Percentiles rank a stretch among this genome's conserved stretches.
Conservation (phyloP, 2,888 invertebrate species). For the Neuroscelio doddi region DNA sequence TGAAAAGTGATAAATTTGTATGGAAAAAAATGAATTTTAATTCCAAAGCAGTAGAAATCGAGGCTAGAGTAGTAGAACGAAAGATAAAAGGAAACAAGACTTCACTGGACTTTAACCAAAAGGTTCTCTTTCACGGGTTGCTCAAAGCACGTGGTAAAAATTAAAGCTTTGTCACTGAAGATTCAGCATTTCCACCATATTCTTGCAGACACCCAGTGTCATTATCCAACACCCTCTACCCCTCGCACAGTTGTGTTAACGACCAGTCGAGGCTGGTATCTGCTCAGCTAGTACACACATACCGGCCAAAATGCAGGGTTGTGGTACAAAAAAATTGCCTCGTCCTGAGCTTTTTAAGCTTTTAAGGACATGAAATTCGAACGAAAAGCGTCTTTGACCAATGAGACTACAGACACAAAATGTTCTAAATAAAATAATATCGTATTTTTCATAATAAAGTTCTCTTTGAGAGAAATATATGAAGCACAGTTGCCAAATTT, state of each 20-base stretch:
- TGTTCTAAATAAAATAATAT: slow-evolving; percentile 12
- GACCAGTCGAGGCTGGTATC: slow-evolving; percentile 38
- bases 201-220: slow-evolving; percentile 45
- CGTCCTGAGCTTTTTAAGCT: slow-evolving; percentile 41
- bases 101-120: slow-evolving; percentile 39
- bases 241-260: slow-evolving; percentile 25
- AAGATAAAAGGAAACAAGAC: slow-evolving; percentile 28
- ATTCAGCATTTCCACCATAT: slow-evolving; percentile 44
- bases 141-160: slow-evolving; percentile 47
- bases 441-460: too few relatives aligned
- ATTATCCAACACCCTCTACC: slow-evolving; percentile 29
- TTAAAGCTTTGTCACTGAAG: slow-evolving; percentile 48
- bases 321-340: slow-evolving; percentile 32
- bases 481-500: too few relatives aligned
- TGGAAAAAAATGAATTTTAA: too few relatives aligned
- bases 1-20: too few relatives aligned
- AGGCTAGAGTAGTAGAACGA: too few relatives aligned
- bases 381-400: slow-evolving; percentile 32
- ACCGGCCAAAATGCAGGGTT: slow-evolving; percentile 17
- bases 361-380: slow-evolving; percentile 36
- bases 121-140: slow-evolving; percentile 45
- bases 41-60: too few relatives aligned
- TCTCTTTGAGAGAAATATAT: too few relatives aligned
- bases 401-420: slow-evolving; percentile 20
- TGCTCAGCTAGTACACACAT: slow-evolving; percentile 9